phyloP scores from a whole-genome alignment of 2,113 vertebrate genomes.

The Psilopsiagon aymara region DNA sequence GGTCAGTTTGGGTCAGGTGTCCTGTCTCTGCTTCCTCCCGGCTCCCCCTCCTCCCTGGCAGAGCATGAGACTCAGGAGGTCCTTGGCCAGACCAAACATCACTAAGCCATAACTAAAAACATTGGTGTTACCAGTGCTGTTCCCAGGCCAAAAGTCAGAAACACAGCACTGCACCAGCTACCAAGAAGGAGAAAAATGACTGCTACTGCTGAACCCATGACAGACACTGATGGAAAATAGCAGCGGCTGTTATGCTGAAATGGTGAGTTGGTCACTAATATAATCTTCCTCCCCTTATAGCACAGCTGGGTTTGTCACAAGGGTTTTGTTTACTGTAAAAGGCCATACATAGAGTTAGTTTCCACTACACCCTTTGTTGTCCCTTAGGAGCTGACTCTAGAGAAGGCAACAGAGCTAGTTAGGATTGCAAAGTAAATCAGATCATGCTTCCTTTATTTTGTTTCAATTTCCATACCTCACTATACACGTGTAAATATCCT shows the following conservation, averaged over 20 bases:
- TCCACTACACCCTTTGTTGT: background rate
- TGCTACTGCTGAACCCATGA: no score
- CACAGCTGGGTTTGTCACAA: background rate
- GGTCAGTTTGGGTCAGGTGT: no score
- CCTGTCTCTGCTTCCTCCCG: no score
- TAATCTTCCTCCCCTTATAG: background rate
- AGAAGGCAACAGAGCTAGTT: background rate
- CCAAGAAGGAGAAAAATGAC: no score
- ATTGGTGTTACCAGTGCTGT: no score
- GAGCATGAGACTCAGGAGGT: no score
- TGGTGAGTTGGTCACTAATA: background rate
- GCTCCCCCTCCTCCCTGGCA: no score
- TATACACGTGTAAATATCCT: background rate
- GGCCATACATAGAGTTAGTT: background rate
- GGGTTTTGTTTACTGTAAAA: background rate
- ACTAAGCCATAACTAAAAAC: no score
- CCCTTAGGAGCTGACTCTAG: background rate
- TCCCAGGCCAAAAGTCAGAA: no score
- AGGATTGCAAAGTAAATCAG: background rate
- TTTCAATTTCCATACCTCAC: background rate
- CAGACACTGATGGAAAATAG: background rate
- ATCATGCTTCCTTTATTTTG: background rate
- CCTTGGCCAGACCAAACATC: no score
- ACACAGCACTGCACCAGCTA: no score
- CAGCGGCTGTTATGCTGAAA: background rate